Conservation (phyloP, 1,140 invertebrate genomes). For the Drosophila suzukii region DNA sequence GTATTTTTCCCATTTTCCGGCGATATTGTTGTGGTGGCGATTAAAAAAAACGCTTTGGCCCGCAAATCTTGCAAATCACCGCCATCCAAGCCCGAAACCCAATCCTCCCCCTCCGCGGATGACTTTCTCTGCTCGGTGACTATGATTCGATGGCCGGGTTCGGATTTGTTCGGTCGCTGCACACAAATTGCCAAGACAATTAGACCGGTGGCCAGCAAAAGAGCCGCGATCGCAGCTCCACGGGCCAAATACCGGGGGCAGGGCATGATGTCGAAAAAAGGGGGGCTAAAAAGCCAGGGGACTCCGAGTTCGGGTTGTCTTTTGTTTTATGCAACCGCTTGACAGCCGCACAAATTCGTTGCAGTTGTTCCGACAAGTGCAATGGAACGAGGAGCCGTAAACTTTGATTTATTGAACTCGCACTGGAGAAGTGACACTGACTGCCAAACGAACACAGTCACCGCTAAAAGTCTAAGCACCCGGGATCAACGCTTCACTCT, state of each 20-base stretch:
- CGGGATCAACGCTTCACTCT: conserved; percentile 21
- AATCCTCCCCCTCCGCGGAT: background rate
- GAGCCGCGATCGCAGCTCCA: conserved; percentile 22
- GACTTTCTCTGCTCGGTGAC: conserved; percentile 40
- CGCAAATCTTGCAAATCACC: conserved; percentile 49
- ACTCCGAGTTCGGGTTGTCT: background rate
- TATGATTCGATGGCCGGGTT: conserved; percentile 52
- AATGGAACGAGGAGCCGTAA: conserved; percentile 43
- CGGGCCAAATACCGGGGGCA: conserved; percentile 47
- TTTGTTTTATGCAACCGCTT: conserved; percentile 48
- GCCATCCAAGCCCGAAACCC: background rate
- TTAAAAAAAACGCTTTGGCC: conserved; percentile 41
- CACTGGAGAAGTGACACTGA: conserved; percentile 25
- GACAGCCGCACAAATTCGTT: conserved; percentile 29
- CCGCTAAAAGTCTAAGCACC: conserved; percentile 16
- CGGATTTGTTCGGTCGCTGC: conserved; percentile 46
- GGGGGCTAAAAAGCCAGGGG: background rate
- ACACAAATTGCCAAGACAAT: conserved; percentile 66
- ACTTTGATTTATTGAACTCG: conserved; percentile 70
- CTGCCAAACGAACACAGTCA: conserved; percentile 4
- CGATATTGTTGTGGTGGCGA: conserved; percentile 46
- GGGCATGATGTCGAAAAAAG: conserved; percentile 51
- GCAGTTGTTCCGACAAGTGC: conserved; percentile 29
- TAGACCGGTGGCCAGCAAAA: conserved; percentile 56
- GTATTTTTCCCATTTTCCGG: conserved; percentile 1